Percentiles rank a stretch among this genome's conserved stretches.
phyloP scores from a whole-genome alignment of 2,888 invertebrate species.

The Punctoribates punctum region DNA sequence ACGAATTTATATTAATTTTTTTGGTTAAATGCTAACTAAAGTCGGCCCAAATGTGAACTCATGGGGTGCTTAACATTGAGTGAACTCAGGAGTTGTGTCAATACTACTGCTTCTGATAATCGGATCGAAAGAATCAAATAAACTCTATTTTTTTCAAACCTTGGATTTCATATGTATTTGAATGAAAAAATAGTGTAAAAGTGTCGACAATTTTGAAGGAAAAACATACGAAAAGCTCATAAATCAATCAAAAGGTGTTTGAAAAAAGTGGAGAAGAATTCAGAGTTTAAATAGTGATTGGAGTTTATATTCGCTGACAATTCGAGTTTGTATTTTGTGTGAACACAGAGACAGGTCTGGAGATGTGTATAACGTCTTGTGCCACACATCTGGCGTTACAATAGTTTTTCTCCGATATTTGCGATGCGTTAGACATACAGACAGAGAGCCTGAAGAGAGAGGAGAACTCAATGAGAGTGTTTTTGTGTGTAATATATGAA shows the following conservation, averaged over 20 bases:
- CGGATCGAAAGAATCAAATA: no score
- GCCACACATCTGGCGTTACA: not conserved
- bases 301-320: not conserved
- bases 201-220: slow-evolving; percentile 8
- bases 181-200: not conserved
- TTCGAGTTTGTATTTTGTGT: no score
- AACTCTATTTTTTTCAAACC: not conserved
- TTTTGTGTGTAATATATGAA: not conserved
- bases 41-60: no score
- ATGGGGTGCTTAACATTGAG: no score
- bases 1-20: not conserved
- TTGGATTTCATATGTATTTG: not conserved
- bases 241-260: slow-evolving; percentile 16
- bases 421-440: not conserved
- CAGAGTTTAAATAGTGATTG: not conserved
- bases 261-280: not conserved
- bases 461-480: no score
- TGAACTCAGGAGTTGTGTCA: no score
- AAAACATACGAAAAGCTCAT: not conserved
- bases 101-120: no score
- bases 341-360: no score
- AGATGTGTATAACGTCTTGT: not conserved
- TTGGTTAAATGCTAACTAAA: no score
- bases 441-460: not conserved
- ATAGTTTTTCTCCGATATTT: not conserved